These are phyloP conservation scores for Panopea generosa DNA, from an alignment of 2,888 invertebrate species.

Conservation along the genomic window DNA sequence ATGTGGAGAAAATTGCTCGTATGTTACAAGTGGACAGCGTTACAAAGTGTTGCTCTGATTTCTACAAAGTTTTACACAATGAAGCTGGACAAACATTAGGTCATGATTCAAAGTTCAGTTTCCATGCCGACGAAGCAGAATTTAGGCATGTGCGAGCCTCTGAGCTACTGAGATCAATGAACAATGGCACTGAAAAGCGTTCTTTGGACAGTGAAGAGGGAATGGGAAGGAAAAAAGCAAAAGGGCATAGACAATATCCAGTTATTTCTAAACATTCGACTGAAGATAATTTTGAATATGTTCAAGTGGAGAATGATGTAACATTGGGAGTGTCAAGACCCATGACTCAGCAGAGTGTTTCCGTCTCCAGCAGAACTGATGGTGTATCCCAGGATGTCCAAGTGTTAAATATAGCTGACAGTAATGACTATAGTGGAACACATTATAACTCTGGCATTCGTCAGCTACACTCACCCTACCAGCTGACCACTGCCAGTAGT, in stretches of 20 bases:
- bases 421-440: conserved; percentile 15
- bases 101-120: conserved; percentile 42
- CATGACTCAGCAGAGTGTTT: conserved; percentile 41
- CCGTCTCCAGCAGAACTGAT: conserved; percentile 43
- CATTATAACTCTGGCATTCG: conserved; percentile 1
- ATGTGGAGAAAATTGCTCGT: conserved; percentile 61
- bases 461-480: not conserved
- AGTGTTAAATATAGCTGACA: conserved; percentile 47
- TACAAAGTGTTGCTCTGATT: conserved; percentile 61
- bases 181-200: conserved; percentile 47
- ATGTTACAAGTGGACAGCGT: conserved; percentile 63
- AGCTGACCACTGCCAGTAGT: too few relatives aligned
- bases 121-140: conserved; percentile 50
- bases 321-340: conserved; percentile 21
- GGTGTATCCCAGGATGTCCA: conserved; percentile 40
- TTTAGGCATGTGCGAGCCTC: conserved; percentile 57
- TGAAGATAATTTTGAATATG: conserved; percentile 57
- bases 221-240: conserved; percentile 10
- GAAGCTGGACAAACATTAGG: conserved; percentile 33
- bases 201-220: conserved; percentile 22
- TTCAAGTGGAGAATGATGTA: conserved; percentile 46
- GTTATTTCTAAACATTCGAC: conserved; percentile 32
- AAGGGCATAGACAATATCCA: conserved; percentile 7
- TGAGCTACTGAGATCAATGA: conserved; percentile 48
- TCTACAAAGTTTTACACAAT: conserved; percentile 45